Base-by-base conservation (phyloP, 2,113 vertebrate genomes). In the Centropus bengalensis region DNA sequence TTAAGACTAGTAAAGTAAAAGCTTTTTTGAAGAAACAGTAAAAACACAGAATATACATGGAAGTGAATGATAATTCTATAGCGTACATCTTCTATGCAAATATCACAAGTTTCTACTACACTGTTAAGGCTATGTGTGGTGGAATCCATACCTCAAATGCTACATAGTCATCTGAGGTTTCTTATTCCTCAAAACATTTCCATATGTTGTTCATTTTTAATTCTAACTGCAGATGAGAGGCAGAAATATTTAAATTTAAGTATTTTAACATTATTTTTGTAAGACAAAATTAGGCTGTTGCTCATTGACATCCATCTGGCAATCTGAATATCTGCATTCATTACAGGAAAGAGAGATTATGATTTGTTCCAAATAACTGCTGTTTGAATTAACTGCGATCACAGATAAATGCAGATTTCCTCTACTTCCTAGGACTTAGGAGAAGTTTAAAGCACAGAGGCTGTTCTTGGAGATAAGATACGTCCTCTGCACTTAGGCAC, bases 301-400 rank as follows among this genome's bases (percentile, higher is more conserved):
- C 75, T 94, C 63, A 91, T 56, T 95, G 81, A 74, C 69, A 67
- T 69, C 83, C 95, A 96, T 95, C 94, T 91, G 94, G 91, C 82
- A 94, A 91, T 91, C 49, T 78, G 85, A 68, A 66, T 83, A 86
- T 84, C 77, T 82, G 82, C 3, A 17, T 75, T 96, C 26, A 2
- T 83, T 91, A 91, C 0, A 33, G 78, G 70, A 95, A 93, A 63
- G 38, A 86, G 51, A 66, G 78, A 88, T 95, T 92, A 70, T 0
- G 0, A 74, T 49, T 96, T 95, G 89, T 91, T 94, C 67, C 68
- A 86, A 94, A 64, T 87, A 89, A 93, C 70, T 82, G 45, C 81
- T 78, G 36, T 91, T 94, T 85, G 78, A 93, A 94, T 87, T 88
- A 89, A 84, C 91, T 8, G 12, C 85, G 70, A 85, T 82, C 74